Base-by-base conservation (phyloP, 2,888 invertebrate species). In the Drosophila subsilvestris region DNA sequence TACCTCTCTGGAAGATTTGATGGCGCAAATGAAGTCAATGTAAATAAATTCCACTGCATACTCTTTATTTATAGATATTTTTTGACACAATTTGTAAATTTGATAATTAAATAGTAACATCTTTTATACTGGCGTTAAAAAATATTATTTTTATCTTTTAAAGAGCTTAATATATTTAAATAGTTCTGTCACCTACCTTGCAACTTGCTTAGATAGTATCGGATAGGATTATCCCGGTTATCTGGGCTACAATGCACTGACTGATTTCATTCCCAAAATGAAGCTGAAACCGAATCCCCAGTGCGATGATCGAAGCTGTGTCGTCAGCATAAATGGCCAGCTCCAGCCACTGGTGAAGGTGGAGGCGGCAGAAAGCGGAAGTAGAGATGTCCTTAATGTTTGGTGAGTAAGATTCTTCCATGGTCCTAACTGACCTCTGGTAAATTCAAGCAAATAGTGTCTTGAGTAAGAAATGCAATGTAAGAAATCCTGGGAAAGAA, bases 191-290 rank as follows among this genome's bases (percentile, higher is more conserved):
- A n/a, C n/a, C n/a, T n/a, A n/a, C n/a, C n/a, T n/a, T n/a, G n/a
- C n/a, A n/a, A n/a, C n/a, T n/a, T n/a, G n/a, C n/a, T n/a, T n/a
- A n/a, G n/a, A n/a, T n/a, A n/a, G n/a, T n/a, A n/a, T n/a, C n/a
- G n/a, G n/a, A n/a, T n/a, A n/a, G n/a, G n/a, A n/a, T n/a, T n/a
- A n/a, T n/a, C n/a, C 96, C 0, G 95, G 96, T 90, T 99, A 99
- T 91, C 93, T 99, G 73, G 99, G 99, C 1, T 99, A 99, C 93
- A 99, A 97, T 92, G 99, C 99, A 0, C 92, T 99, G 84, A 95
- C 95, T 70, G 99, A 99, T 91, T 99, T 97, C 93, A 99, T 99
- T 90, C 99, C 99, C 0, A 95, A 94, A n/a, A 97, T 98, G 97
- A 93, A 93, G 1, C 93, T 99, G 76, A 96, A 95, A 92, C 99